phyloP scores from a whole-genome alignment of 2,797 vertebrate species.

The Avahi laniger region DNA sequence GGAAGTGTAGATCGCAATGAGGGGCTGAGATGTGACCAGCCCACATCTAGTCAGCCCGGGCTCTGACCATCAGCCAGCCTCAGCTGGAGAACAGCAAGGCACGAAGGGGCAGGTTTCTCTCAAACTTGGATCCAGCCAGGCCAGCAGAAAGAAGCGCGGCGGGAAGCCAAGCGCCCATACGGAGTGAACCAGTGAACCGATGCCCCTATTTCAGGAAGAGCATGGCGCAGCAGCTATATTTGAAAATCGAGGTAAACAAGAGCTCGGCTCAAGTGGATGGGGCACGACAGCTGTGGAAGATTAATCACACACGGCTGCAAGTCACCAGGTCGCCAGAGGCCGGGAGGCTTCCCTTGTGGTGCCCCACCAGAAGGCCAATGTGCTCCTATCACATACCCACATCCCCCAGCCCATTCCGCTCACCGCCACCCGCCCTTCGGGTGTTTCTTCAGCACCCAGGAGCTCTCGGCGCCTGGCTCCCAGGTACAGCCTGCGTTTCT shows the following conservation, averaged over 20 bases:
- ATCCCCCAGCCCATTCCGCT: not conserved
- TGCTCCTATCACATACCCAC: not conserved
- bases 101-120: not conserved
- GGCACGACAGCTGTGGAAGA: conserved; percentile 93
- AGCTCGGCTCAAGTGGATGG: conserved; percentile 86
- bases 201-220: conserved; percentile 90
- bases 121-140: not conserved
- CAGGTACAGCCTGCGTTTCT: conserved; percentile 51
- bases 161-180: not conserved
- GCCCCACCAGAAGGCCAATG: conserved; percentile 32
- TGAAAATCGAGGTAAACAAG: conserved; percentile 93
- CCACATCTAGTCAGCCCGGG: not conserved
- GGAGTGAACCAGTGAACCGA: conserved; percentile 59
- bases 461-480: not conserved
- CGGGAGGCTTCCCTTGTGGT: conserved; percentile 50
- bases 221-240: conserved; percentile 89
- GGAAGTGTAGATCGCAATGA: not conserved
- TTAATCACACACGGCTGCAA: conserved; percentile 84
- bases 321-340: conserved; percentile 55
- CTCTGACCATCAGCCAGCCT: not conserved
- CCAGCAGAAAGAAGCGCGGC: not conserved
- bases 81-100: not conserved
- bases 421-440: not conserved
- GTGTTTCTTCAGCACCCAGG: conserved; percentile 43
- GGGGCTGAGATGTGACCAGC: not conserved